phyloP scores from a whole-genome alignment of 2,113 vertebrate genomes.

The Artemisiospiza belli region DNA sequence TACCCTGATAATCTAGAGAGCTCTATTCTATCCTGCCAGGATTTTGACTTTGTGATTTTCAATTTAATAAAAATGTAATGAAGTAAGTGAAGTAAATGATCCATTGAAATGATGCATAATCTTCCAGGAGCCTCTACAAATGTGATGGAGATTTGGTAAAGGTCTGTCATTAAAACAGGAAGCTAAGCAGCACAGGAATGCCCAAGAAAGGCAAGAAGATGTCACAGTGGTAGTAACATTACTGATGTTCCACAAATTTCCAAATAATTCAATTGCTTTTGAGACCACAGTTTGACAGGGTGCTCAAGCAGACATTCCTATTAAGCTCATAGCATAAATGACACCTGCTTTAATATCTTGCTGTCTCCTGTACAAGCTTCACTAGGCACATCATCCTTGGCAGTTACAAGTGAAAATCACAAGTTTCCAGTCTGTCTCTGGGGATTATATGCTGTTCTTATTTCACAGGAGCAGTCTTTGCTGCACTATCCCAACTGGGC shows the following conservation, averaged over 20 bases:
- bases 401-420: not conserved
- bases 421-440: not conserved
- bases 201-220: not conserved
- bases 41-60: not conserved
- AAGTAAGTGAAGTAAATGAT: not conserved
- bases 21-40: not conserved
- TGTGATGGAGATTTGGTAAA: not conserved
- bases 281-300: not conserved
- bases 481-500: not conserved
- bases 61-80: not conserved
- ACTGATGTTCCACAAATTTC: not conserved
- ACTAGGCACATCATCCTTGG: not conserved
- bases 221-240: not conserved
- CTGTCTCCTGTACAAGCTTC: not conserved
- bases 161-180: not conserved
- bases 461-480: not conserved
- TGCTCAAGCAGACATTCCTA: not conserved
- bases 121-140: not conserved
- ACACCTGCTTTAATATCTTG: not conserved
- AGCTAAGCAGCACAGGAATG: not conserved
- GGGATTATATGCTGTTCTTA: not conserved
- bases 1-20: not conserved
- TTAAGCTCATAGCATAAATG: not conserved
- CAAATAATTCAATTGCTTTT: not conserved
- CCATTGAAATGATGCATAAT: not conserved